phyloP scores from a whole-genome alignment of 1,140 invertebrate genomes.

The Drosophila arizonae region DNA sequence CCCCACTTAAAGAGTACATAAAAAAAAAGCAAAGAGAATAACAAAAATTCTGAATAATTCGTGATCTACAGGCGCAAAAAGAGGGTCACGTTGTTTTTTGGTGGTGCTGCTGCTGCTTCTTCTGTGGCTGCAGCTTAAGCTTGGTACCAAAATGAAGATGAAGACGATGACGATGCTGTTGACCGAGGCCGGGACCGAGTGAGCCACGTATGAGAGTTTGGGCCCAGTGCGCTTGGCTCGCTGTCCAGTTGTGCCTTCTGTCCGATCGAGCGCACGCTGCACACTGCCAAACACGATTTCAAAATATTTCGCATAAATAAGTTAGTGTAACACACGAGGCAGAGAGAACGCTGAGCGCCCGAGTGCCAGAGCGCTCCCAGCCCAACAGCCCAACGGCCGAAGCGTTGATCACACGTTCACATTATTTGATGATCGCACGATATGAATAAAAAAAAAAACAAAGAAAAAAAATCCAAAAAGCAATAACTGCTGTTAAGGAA shows the following conservation, averaged over 20 bases:
- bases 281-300: conserved; percentile 78
- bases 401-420: conserved; percentile 82
- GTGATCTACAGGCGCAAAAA: conserved; percentile 82
- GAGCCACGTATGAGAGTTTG: conserved; percentile 49
- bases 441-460: conserved; percentile 50
- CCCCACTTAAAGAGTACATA: not conserved
- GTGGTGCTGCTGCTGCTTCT: conserved; percentile 3
- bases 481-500: conserved; percentile 47
- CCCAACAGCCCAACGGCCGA: conserved; percentile 31
- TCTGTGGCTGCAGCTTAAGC: conserved; percentile 19
- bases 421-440: conserved; percentile 82
- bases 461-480: conserved; percentile 27
- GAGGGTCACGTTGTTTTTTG: conserved; percentile 78
- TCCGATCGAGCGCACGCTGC: conserved; percentile 68
- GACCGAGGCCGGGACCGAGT: conserved; percentile 36
- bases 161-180: conserved; percentile 47
- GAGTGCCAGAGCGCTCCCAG: not conserved
- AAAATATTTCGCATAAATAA: conserved; percentile 82
- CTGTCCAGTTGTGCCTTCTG: conserved; percentile 47
- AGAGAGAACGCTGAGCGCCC: conserved; percentile 1
- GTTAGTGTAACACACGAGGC: conserved; percentile 82
- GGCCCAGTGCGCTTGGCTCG: conserved; percentile 15
- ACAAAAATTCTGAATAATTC: conserved; percentile 80
- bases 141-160: conserved; percentile 43
- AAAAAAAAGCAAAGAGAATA: conserved; percentile 22